Percentiles rank a stretch among this genome's conserved stretches.
Evolutionary conservation across 2,113 vertebrate species (phyloP).

Genomic region (pig (Sus scrofa)): DNA sequence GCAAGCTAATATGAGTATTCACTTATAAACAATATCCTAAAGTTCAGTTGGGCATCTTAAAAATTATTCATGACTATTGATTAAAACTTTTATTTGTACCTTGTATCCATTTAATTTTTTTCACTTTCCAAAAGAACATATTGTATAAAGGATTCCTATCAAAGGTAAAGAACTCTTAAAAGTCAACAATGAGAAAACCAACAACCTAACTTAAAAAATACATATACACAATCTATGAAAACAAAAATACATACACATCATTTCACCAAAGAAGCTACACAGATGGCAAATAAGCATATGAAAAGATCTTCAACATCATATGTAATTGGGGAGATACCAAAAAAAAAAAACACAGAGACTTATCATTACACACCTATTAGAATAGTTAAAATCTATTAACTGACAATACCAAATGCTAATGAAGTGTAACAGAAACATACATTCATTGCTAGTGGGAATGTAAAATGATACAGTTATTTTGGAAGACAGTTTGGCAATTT

Average conservation of each 20-base stretch:
- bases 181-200: background rate
- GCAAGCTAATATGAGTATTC: background rate
- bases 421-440: background rate
- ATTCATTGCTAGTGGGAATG: background rate
- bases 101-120: background rate
- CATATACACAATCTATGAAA: background rate
- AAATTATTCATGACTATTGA: background rate
- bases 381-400: background rate
- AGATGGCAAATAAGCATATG: background rate
- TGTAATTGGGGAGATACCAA: background rate
- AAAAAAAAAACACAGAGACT: background rate
- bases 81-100: background rate
- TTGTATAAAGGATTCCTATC: background rate
- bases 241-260: background rate
- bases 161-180: conserved; percentile 9
- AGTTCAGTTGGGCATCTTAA: background rate
- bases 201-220: background rate
- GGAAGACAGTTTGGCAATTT: background rate
- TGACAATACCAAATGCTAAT: background rate
- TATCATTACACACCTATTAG: background rate
- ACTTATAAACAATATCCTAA: conserved; percentile 19
- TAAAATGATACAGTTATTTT: background rate
- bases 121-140: background rate
- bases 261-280: background rate
- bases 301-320: conserved; percentile 1